These are phyloP conservation scores for Sinocyclocheilus grahami DNA, from an alignment of 2,113 vertebrate genomes.

Conservation along the genomic window DNA sequence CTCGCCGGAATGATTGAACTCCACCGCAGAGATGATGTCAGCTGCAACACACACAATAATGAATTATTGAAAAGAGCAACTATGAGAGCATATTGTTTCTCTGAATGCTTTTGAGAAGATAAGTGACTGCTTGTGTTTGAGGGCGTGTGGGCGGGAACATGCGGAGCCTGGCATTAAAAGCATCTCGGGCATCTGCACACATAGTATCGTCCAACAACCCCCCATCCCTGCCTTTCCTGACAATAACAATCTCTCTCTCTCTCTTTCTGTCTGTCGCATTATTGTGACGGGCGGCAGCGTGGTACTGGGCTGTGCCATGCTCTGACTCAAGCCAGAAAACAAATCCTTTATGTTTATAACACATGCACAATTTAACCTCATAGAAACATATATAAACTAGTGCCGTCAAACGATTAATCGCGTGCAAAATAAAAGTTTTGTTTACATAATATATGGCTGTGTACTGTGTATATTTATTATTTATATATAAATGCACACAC, in stretches of 20 bases:
- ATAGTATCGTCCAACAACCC: constrained; percentile 16
- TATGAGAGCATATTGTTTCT: constrained; percentile 27
- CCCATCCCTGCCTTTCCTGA: neutral
- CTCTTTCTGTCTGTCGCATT: neutral
- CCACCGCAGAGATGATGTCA: constrained; percentile 98
- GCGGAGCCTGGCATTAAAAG: constrained; percentile 33
- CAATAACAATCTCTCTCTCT: constrained; percentile 33
- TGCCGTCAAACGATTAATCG: too few species aligned
- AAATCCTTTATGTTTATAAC: neutral
- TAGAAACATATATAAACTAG: neutral
- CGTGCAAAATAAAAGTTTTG: too few species aligned
- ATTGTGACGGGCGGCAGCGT: constrained; percentile 41
- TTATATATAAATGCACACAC: too few species aligned
- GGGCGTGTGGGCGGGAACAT: constrained; percentile 21
- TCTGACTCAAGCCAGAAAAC: constrained; percentile 28
- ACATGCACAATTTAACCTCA: neutral
- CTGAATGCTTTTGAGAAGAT: constrained; percentile 20
- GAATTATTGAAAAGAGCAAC: neutral
- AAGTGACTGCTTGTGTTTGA: constrained; percentile 20
- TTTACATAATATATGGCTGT: too few species aligned
- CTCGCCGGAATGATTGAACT: constrained; percentile 98
- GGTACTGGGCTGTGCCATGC: constrained; percentile 34
- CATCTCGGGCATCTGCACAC: constrained; percentile 40
- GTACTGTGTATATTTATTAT: too few species aligned
- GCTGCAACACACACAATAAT: constrained; percentile 73